A percentile compares a stretch with the other conserved stretches of the same genome.
Conservation (phyloP, 2,888 invertebrate species). For the Urechis unicinctus region DNA sequence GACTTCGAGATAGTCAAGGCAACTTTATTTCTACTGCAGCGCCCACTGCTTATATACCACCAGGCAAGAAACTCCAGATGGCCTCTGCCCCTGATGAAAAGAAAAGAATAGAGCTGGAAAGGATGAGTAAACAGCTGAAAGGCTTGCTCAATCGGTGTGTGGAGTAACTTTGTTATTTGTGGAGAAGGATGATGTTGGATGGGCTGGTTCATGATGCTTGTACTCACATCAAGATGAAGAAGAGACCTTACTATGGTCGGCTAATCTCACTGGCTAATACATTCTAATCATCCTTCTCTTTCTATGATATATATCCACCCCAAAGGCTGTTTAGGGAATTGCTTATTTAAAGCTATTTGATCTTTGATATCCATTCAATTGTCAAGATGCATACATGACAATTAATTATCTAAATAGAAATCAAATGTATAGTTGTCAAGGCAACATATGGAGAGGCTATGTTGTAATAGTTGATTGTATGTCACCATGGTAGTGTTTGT, state of each 20-base stretch:
- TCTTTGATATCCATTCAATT: background rate
- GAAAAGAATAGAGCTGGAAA: conserved; percentile 57
- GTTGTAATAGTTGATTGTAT: background rate
- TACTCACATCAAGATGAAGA: no score
- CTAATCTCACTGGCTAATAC: no score
- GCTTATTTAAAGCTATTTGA: no score
- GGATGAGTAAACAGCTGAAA: conserved; percentile 75
- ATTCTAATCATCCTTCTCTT: no score
- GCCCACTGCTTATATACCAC: conserved; percentile 69
- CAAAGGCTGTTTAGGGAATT: no score
- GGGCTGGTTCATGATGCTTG: no score
- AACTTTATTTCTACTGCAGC: conserved; percentile 57
- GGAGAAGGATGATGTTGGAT: no score
- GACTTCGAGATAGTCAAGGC: conserved; percentile 73
- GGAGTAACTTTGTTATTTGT: background rate
- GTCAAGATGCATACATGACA: background rate
- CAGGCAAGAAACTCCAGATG: conserved; percentile 65
- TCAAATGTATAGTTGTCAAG: no score
- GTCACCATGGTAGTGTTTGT: background rate
- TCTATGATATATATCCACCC: no score
- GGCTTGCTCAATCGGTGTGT: conserved; percentile 69
- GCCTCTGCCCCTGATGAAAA: conserved; percentile 46
- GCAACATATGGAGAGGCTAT: no score
- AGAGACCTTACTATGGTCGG: no score
- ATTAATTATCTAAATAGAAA: no score